Conservation (phyloP, 2,797 vertebrate species). For the Rhyacichthys aspro region DNA sequence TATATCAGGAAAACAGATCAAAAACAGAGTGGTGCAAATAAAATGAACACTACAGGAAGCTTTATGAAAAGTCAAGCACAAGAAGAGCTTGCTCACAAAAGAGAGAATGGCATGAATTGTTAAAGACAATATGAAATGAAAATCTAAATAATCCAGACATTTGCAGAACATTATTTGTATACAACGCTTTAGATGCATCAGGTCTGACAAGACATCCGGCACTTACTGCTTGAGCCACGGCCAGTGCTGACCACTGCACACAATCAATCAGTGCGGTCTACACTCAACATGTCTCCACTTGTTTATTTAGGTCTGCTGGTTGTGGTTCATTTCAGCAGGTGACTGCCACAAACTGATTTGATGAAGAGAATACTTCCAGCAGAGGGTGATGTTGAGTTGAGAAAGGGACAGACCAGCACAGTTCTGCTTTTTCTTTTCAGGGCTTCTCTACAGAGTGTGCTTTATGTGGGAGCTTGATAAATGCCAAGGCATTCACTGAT, state of each 20-base stretch:
- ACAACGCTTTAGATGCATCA: conserved; percentile 14
- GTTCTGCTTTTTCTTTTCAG: conserved; percentile 5
- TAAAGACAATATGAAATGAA: too few species aligned
- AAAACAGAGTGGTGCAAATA: conserved; percentile 17
- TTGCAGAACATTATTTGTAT: neutral
- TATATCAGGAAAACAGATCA: conserved; percentile 35
- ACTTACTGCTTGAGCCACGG: conserved; percentile 9
- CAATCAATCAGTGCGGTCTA: conserved; percentile 41
- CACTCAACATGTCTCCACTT: conserved; percentile 38
- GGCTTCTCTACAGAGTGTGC: conserved; percentile 25
- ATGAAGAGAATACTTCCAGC: conserved; percentile 29
- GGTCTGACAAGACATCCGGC: conserved; percentile 57
- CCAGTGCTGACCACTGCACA: conserved; percentile 42
- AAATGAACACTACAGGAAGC: conserved; percentile 41
- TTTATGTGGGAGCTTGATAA: conserved; percentile 48
- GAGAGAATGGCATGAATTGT: neutral
- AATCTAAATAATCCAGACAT: conserved; percentile 18
- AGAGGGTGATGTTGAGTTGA: conserved; percentile 56
- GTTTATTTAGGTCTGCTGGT: conserved; percentile 30
- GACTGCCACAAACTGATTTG: conserved; percentile 3
- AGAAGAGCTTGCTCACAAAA: conserved; percentile 1
- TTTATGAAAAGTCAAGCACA: conserved; percentile 39
- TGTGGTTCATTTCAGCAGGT: conserved; percentile 24
- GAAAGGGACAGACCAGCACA: conserved; percentile 2
- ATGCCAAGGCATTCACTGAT: conserved; percentile 41